Evolutionary conservation across 2,797 vertebrate genomes (phyloP).

Genomic region (Rhynchotus rufescens): DNA sequence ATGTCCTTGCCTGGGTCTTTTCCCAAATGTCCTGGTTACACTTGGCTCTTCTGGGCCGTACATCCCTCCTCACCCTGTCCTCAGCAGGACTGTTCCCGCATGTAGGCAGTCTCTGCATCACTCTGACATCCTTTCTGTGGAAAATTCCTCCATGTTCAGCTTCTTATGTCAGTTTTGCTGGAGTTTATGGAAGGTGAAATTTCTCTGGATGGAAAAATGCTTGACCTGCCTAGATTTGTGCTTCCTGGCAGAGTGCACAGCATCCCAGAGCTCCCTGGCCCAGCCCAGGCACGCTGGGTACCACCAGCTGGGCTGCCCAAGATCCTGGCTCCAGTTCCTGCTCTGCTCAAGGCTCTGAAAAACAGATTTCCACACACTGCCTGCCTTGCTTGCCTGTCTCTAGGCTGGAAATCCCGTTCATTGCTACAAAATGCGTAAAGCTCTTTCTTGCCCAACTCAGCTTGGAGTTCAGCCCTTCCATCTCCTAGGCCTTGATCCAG

Average conservation of each 20-base stretch:
- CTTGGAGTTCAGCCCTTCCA: slow-evolving; percentile 56
- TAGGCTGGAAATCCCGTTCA: slow-evolving; percentile 49
- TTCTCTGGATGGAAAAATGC: not conserved
- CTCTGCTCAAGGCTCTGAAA: accelerated
- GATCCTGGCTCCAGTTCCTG: not conserved
- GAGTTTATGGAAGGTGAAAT: not conserved
- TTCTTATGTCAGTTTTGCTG: not conserved
- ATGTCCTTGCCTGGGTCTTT: not conserved
- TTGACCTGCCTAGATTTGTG: not conserved
- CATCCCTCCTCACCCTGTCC: not conserved
- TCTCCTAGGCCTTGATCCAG: slow-evolving; percentile 63
- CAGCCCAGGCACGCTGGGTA: not conserved
- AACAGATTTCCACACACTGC: slow-evolving; percentile 12
- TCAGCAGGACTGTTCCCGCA: not conserved
- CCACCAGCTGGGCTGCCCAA: not conserved
- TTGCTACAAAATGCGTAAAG: not conserved
- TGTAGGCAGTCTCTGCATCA: not conserved
- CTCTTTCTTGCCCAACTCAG: slow-evolving; percentile 39
- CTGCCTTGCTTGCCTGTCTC: not conserved
- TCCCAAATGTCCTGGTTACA: not conserved
- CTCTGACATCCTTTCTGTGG: not conserved
- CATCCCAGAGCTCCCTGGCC: not conserved
- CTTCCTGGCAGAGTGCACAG: not conserved
- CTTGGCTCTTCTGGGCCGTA: not conserved
- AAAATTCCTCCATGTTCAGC: not conserved